Evolutionary conservation across 2,797 vertebrate species (phyloP).

Genomic region (Momotus momota): DNA sequence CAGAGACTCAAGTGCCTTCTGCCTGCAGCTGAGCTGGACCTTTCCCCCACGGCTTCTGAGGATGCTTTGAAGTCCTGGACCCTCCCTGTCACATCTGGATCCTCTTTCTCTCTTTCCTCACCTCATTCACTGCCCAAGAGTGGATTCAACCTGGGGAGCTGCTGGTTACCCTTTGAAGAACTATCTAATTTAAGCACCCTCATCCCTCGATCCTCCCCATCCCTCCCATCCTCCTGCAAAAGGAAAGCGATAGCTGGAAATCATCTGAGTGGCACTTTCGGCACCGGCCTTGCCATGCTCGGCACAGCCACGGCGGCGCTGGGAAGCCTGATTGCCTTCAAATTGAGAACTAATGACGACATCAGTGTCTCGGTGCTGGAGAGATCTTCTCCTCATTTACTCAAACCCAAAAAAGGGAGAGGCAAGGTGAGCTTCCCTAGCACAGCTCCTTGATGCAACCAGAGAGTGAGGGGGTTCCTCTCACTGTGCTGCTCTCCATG

Average conservation of each 20-base stretch:
- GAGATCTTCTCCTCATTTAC: neutral
- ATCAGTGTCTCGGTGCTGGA: neutral
- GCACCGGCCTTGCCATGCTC: neutral
- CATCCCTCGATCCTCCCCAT: fast-evolving
- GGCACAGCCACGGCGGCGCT: fast-evolving
- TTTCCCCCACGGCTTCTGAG: neutral
- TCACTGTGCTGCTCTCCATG: neutral
- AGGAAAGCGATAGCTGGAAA: neutral
- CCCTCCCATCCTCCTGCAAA: neutral
- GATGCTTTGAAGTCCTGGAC: neutral
- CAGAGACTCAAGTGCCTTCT: neutral
- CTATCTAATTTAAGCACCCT: neutral
- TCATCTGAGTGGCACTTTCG: neutral
- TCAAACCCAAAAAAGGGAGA: neutral
- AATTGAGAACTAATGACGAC: neutral
- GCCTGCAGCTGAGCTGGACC: neutral
- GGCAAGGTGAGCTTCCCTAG: neutral
- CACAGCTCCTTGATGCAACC: neutral
- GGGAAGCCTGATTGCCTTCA: neutral
- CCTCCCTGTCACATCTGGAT: neutral
- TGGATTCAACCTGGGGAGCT: neutral
- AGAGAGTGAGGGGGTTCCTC: neutral
- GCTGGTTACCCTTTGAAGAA: neutral
- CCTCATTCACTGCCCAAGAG: neutral
- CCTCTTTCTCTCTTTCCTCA: neutral